A percentile compares a stretch with the other conserved stretches of the same genome.
phyloP scores from a whole-genome alignment of 92 coral and sea anemone genomes.

The Pocillopora meandrina region DNA sequence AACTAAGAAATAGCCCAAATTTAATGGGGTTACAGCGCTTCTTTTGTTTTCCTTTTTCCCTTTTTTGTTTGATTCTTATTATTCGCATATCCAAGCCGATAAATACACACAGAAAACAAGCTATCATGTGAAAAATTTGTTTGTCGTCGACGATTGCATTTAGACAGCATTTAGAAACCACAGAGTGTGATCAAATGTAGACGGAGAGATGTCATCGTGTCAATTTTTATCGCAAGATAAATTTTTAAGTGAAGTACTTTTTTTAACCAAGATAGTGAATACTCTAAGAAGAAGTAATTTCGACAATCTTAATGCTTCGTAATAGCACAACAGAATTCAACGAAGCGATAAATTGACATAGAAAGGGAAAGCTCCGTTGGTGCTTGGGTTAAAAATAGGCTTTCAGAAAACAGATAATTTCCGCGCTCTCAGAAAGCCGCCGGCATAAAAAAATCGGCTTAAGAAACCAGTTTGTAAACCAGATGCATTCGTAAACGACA shows the following conservation, averaged over 20 bases:
- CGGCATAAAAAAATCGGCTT: neutral
- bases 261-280: neutral
- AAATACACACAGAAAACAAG: slow-evolving; percentile 3
- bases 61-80: no score
- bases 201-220: neutral
- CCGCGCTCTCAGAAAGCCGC: slow-evolving; percentile 1
- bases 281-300: slow-evolving; percentile 3
- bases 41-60: neutral
- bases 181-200: neutral
- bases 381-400: slow-evolving; percentile 26
- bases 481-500: neutral
- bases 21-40: neutral
- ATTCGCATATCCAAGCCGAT: neutral
- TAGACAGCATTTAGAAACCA: neutral
- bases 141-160: neutral
- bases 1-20: neutral
- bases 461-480: neutral
- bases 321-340: neutral
- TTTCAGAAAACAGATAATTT: neutral
- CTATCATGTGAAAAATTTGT: neutral
- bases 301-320: neutral
- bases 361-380: neutral
- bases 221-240: neutral
- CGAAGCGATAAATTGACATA: slow-evolving; percentile 17
- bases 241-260: neutral